Base-by-base conservation (phyloP, 2,113 vertebrate genomes). In the Lanius collurio region DNA sequence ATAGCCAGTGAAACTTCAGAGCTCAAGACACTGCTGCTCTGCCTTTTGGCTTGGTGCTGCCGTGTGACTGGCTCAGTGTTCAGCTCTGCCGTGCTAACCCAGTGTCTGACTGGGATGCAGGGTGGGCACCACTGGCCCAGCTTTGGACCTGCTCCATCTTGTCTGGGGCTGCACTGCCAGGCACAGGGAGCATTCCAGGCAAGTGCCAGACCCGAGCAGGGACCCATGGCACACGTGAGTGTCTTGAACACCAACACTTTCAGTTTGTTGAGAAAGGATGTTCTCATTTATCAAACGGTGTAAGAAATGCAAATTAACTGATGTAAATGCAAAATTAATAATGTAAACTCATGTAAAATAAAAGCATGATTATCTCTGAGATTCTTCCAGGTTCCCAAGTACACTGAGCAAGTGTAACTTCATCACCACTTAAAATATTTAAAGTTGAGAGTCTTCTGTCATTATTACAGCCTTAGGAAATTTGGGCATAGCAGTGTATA, bases 231-330 rank as follows among this genome's bases (percentile, higher is more conserved):
- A n/a, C 62, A 47, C 1, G 1, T 23, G 14, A 49, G 0, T 6
- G 46, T 37, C 70, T 35, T 1, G 3, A 77, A 1, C 2, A 70
- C 12, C 65, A 82, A 13, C 19, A 5, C 26, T 12, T 18, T 4
- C 22, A 69, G 42, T 46, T 64, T 26, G 22, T 20, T 64, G 42
- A 65, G 37, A 44, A 59, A 80, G 47, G 8, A 23, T 65, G 19
- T n/a, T 90, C 76, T 62, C 19, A 80, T 90, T 94, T 57, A 89
- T 50, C 49, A 93, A 90, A 86, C 21, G 16, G 24, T n/a, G 70
- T 96, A 95, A 78, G 62, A 82, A 95, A 87, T 76, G 73, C 35
- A 88, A 35, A 67, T 9, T 30, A 71, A 90, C 80, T 95, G 60
- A 91, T 95, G 92, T 49, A 91, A 82, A 90, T 82, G 71, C 68